A percentile compares a stretch with the other conserved stretches of the same genome.
phyloP scores from a whole-genome alignment of 2,797 vertebrate genomes.

The Helicolenus hilgendorfi region DNA sequence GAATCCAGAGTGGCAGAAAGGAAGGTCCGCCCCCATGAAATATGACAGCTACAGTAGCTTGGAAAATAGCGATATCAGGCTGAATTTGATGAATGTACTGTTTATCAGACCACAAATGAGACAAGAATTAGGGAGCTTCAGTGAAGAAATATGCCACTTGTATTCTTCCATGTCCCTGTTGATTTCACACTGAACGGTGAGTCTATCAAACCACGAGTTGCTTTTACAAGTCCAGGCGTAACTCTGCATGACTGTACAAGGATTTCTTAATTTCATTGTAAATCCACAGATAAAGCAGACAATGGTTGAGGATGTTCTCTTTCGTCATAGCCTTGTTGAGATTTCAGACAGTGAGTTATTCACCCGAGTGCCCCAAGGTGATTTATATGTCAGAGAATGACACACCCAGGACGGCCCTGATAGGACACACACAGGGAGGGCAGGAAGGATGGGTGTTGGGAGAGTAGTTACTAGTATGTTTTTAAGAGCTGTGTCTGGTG shows the following conservation, averaged over 20 bases:
- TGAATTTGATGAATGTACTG: too few species aligned
- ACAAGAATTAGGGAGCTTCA: too few species aligned
- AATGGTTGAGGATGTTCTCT: neutral
- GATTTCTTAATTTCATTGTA: neutral
- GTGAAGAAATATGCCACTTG: neutral
- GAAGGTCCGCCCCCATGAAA: too few species aligned
- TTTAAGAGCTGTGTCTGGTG: neutral
- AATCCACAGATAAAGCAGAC: neutral
- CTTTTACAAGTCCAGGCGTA: neutral
- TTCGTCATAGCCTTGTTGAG: neutral
- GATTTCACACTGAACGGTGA: neutral
- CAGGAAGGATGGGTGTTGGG: slow-evolving; percentile 75
- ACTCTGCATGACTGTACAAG: neutral
- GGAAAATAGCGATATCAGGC: too few species aligned
- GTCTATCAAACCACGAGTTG: neutral
- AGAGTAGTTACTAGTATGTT: neutral
- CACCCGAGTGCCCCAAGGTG: neutral
- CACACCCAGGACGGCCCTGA: slow-evolving; percentile 42
- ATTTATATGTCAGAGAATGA: slow-evolving; percentile 45
- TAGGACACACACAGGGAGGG: neutral
- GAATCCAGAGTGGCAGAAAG: too few species aligned
- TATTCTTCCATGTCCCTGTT: neutral
- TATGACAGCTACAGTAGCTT: too few species aligned
- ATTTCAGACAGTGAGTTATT: slow-evolving; percentile 4
- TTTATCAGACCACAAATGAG: too few species aligned